A percentile compares a stretch with the other conserved stretches of the same genome.
phyloP scores from a whole-genome alignment of 2,888 invertebrate genomes.

The Stenodema calcarata region DNA sequence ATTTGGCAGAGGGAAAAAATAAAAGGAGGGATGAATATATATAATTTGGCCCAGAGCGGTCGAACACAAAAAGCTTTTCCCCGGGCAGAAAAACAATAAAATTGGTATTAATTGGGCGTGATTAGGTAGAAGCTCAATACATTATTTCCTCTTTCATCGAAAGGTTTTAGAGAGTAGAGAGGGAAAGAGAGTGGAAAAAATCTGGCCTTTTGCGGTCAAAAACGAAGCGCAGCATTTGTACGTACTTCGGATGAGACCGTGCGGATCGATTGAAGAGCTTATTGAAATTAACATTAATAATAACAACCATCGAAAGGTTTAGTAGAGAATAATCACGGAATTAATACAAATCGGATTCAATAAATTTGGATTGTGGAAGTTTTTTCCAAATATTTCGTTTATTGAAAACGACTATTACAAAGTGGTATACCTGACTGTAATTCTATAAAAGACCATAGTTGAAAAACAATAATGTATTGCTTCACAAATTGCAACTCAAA shows the following conservation, averaged over 20 bases:
- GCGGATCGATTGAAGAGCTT: not conserved
- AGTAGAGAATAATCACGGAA: too few relatives aligned
- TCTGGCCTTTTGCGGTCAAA: not conserved
- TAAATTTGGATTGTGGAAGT: too few relatives aligned
- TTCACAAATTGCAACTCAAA: too few relatives aligned
- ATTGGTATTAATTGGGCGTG: not conserved
- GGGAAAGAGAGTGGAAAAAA: too few relatives aligned
- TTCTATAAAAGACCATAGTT: too few relatives aligned
- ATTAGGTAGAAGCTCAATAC: not conserved
- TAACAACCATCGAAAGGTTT: not conserved
- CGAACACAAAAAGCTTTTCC: not conserved
- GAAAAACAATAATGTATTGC: too few relatives aligned
- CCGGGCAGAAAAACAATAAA: not conserved
- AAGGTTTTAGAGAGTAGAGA: too few relatives aligned
- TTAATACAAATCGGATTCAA: too few relatives aligned
- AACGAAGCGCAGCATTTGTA: not conserved
- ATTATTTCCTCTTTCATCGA: not conserved
- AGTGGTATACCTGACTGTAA: too few relatives aligned
- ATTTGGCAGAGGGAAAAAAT: not conserved
- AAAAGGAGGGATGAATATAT: not conserved
- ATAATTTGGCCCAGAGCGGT: not conserved
- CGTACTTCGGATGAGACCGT: not conserved
- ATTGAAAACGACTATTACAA: too few relatives aligned
- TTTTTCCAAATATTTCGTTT: too few relatives aligned
- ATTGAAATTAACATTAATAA: not conserved